Evolutionary conservation across 2,797 vertebrate genomes (phyloP), one percentile per base, ranked within the genome.

Genomic region (Megaceryle alcyon): DNA sequence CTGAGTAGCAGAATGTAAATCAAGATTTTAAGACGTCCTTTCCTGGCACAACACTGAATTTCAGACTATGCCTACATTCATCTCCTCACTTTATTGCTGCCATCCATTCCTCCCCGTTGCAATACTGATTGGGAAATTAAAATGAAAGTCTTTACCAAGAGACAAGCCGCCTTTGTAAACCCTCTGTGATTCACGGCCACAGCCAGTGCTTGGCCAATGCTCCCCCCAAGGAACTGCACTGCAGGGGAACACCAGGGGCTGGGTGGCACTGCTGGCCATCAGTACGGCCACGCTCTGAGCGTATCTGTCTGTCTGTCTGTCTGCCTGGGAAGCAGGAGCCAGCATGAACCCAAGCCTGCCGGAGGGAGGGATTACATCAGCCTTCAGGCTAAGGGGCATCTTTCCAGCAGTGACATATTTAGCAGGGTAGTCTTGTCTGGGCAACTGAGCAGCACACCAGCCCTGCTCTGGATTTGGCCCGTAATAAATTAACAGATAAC

Each of bases 61-160:
- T 70, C 60, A 82, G 54, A 57, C 83, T 88, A 37, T 2, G 12
- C 37, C 57, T 57, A 28, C n/a, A 85, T 80, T 68, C 71, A 68
- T 70, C 86, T 71, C 90, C 71, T 86, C 10, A 0, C 81, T 92
- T 83, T 46, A 85, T 3, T 77, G 88, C 82, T 88, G 88, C 78
- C 49, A 59, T 82, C 78, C 66, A 25, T 56, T 82, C 33, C 53
- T 85, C 64, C 59, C 59, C 4, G 1, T 12, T 48, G 64, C 75
- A 87, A 46, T 44, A 68, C n/a, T 75, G 64, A 96, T 33, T 6
- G n/a, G 75, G 86, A 95, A 94, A 93, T 93, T 66, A 90, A 95
- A 96, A 94, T 29, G 31, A 41, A 75, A 88, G 81, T 11, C 80
- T 88, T 71, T 28, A 60, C 66, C 56, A 49, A 29, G 56, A 64